Base-by-base conservation (phyloP, 2,888 invertebrate genomes). In the Octodonta nipae region DNA sequence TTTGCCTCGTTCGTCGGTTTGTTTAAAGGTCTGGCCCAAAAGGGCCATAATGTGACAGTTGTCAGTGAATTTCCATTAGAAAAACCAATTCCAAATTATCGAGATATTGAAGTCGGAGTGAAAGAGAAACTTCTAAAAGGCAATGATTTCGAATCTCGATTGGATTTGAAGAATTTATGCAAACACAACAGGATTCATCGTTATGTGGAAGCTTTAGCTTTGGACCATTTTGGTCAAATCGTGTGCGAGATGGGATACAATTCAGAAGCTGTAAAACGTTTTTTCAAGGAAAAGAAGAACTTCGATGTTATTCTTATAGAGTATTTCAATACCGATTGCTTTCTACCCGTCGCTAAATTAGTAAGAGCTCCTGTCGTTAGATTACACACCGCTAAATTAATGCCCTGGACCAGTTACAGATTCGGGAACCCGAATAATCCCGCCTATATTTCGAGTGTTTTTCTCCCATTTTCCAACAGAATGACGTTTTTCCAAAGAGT, bases 261-360 rank as follows among this genome's bases (percentile, higher is more conserved):
- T 5, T 33, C 35, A n/a, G 16, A 29, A 7, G 16, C 24, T 10
- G 24, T 65, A 16, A 54, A 56, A 10, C 44, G 56, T 37, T 51
- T 66, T 10, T 35, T 66, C 4, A 56, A 59, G 24, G 47, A 50
- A 2, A 63, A 64, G 39, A 56, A 57, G 1, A 67, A 67, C 28
- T 79, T 71, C 46, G 80, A 83, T 52, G 53, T 81, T 0, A 64
- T 78, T 6, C 55, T 82, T 1, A 59, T 71, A 30, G 82, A 82
- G 54, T 69, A 68, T 35, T 82, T 81, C 49, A 77, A 77, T 42
- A 69, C 70, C 35, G 76, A 82, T 47, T 79, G 82, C 50, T 71
- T 71, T 53, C 55, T 78, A 39, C 73, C 70, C 1, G 54, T 81
- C 13, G 71, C 71, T 0, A 63, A 77, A 47, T 67, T 71, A 41